Evolutionary conservation across 2,797 vertebrate species (phyloP).

Genomic region (Uromys caudimaculatus): DNA sequence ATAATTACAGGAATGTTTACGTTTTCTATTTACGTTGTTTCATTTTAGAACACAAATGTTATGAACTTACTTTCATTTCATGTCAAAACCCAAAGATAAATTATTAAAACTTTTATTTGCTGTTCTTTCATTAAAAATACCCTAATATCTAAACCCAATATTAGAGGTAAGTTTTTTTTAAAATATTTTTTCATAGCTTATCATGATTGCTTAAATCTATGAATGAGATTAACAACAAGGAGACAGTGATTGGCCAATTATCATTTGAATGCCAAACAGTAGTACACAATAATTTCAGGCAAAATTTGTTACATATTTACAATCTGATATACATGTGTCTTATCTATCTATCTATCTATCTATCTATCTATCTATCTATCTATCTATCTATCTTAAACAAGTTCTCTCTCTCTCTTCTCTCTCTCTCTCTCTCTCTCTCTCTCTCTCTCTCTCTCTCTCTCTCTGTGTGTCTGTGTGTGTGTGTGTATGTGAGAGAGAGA

Average conservation of each 20-base stretch:
- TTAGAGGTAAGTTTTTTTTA: background rate
- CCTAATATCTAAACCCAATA: background rate
- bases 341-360: no score
- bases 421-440: background rate
- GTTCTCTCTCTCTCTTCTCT: background rate
- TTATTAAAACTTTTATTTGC: background rate
- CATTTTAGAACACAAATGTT: background rate
- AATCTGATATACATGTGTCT: background rate
- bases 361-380: background rate
- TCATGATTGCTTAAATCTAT: no score
- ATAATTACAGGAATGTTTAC: background rate
- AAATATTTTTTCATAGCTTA: background rate
- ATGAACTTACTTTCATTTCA: background rate
- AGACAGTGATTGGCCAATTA: background rate
- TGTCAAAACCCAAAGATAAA: background rate
- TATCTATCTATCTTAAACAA: background rate
- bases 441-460: background rate
- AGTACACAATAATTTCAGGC: background rate
- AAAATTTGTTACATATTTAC: background rate
- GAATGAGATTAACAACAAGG: no score
- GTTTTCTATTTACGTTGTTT: slow-evolving; percentile 4
- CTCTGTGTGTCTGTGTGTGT: background rate
- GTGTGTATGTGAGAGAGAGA: background rate
- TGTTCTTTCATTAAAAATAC: background rate
- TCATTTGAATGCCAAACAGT: background rate